Percentiles rank a stretch among this genome's conserved stretches.
Conservation (phyloP, 2,113 vertebrate genomes). For the Aviceda subcristata region DNA sequence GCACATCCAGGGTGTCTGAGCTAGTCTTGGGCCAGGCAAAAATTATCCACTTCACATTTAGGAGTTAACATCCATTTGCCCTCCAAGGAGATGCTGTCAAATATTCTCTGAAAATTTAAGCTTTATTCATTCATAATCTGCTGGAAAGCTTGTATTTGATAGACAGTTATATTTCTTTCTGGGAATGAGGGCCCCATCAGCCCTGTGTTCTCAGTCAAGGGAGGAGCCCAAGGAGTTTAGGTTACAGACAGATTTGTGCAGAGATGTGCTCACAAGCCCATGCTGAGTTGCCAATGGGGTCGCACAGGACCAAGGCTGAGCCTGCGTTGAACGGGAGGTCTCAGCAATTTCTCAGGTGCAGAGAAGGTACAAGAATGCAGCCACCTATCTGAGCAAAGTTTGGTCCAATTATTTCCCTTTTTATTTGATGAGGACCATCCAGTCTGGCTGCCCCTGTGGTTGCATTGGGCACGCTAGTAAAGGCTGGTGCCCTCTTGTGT, state of each 20-base stretch:
- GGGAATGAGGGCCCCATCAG: not conserved
- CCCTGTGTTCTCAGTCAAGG: not conserved
- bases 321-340: not conserved
- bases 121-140: not conserved
- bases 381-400: not conserved
- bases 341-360: not conserved
- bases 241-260: not conserved
- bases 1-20: not conserved
- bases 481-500: slow-evolving; percentile 36
- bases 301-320: not conserved
- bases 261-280: not conserved
- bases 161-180: not conserved
- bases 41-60: not conserved
- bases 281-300: fast-evolving
- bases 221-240: not conserved
- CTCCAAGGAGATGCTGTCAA: not conserved
- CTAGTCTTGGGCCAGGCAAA: not conserved
- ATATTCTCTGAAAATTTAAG: not conserved
- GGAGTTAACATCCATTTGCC: not conserved
- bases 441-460: not conserved
- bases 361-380: not conserved
- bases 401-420: not conserved
- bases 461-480: not conserved
- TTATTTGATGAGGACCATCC: not conserved
- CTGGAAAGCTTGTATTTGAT: not conserved